phyloP scores from a whole-genome alignment of 2,113 vertebrate genomes.

The Callipepla squamata region DNA sequence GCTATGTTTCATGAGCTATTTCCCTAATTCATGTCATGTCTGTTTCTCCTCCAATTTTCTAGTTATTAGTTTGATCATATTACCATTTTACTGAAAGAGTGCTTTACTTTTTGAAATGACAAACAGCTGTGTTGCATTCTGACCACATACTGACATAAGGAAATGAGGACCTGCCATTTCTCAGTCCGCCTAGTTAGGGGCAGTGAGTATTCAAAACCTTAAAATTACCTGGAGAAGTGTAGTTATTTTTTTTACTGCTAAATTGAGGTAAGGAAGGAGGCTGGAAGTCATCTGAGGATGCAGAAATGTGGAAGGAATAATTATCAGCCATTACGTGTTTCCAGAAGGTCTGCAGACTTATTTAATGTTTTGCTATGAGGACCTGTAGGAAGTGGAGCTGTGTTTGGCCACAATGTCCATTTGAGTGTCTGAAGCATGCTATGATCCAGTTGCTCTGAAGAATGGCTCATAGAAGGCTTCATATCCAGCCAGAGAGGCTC shows the following conservation, averaged over 20 bases:
- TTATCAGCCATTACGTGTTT: neutral
- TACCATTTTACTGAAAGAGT: neutral
- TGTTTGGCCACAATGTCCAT: neutral
- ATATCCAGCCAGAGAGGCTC: constrained; percentile 25
- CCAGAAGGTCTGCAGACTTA: constrained; percentile 6
- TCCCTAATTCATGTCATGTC: neutral
- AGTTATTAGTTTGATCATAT: rapidly evolving
- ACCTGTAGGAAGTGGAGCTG: neutral
- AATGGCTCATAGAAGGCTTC: neutral
- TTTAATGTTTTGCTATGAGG: neutral
- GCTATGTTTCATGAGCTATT: neutral
- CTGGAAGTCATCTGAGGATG: constrained; percentile 12
- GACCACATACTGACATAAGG: neutral
- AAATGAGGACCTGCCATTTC: neutral
- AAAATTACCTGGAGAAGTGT: neutral
- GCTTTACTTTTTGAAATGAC: neutral
- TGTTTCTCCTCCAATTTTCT: neutral
- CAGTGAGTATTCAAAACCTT: neutral
- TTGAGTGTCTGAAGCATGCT: neutral
- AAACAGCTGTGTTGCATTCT: neutral
- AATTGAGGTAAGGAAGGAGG: neutral
- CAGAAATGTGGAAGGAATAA: neutral
- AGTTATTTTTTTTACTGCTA: neutral
- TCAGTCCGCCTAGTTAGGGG: neutral
- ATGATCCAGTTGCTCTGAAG: rapidly evolving